Base-by-base conservation (phyloP, 2,888 invertebrate species). In the Papilio demoleus region DNA sequence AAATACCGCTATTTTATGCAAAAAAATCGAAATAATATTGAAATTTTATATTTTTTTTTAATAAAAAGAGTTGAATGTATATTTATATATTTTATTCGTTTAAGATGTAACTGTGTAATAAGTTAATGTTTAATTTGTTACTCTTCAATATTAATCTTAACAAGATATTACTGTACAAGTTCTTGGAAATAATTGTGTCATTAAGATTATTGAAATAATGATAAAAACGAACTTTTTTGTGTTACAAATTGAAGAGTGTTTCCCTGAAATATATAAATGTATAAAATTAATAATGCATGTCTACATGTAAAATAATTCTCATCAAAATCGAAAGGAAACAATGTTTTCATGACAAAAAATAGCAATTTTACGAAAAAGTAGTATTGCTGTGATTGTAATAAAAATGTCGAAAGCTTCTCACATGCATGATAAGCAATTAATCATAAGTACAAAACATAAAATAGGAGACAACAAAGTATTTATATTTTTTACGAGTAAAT, bases 171-270 rank as follows among this genome's bases (percentile, higher is more conserved):
- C n/a, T n/a, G n/a, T n/a, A 56, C n/a, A 17, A 31, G 1, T 56
- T 31, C 12, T 53, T 27, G 24, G 27, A 53, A n/a, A 53, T 6
- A 27, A 27, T 27, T 24, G 24, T 5, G n/a, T n/a, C n/a, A n/a
- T n/a, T n/a, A n/a, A n/a, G n/a, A n/a, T n/a, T n/a, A n/a, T n/a
- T n/a, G n/a, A n/a, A n/a, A n/a, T n/a, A n/a, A n/a, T n/a, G n/a
- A n/a, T n/a, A n/a, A n/a, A n/a, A n/a, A n/a, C n/a, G n/a, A n/a
- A n/a, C 82, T 72, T 83, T 85, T 79, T 73, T 81, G 79, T 75
- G 79, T 75, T 75, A 79, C n/a, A 75, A 31, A 31, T 31, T 31
- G n/a, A 31, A 77, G n/a, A 84, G 88, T 86, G 88, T 88, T 88
- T 88, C 88, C 88, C 85, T 83, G 65, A 60, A 69, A 47, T n/a